A percentile compares a stretch with the other conserved stretches of the same genome.
Evolutionary conservation across 1,140 invertebrate genomes (phyloP).

Genomic region (Aphelinus certus): DNA sequence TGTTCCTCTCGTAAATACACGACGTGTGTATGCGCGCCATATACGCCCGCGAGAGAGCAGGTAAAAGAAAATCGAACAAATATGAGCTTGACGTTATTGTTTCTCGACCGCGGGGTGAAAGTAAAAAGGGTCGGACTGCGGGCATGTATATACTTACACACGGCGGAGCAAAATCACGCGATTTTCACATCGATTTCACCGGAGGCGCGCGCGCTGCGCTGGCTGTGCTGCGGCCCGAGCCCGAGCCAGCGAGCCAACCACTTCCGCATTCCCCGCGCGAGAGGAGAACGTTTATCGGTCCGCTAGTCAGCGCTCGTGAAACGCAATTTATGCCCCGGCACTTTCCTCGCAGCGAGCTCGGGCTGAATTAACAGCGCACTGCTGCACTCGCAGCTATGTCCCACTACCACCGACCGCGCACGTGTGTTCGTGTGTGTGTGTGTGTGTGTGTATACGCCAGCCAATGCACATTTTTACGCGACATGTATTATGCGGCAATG

Average conservation of each 20-base stretch:
- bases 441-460: neutral
- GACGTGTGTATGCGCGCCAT: no score
- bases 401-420: neutral
- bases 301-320: conserved; percentile 43
- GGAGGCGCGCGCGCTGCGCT: conserved; percentile 13
- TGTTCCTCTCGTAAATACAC: no score
- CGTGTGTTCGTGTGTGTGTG: neutral
- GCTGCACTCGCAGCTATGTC: neutral
- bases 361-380: conserved; percentile 36
- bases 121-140: no score
- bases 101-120: no score
- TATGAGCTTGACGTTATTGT: no score
- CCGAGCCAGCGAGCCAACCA: conserved; percentile 2
- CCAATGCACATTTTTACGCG: conserved; percentile 21
- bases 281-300: conserved; percentile 36
- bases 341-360: conserved; percentile 11
- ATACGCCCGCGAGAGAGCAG: no score
- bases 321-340: conserved; percentile 41
- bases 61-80: no score
- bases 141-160: no score
- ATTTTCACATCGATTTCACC: conserved; percentile 39
- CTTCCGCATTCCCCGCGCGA: conserved; percentile 37
- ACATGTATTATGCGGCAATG: conserved; percentile 20
- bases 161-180: conserved; percentile 35
- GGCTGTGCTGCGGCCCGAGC: conserved; percentile 22